Evolutionary conservation across 2,113 vertebrate species (phyloP), one percentile per base, ranked within the genome.

Genomic region (Salvelinus namaycush): DNA sequence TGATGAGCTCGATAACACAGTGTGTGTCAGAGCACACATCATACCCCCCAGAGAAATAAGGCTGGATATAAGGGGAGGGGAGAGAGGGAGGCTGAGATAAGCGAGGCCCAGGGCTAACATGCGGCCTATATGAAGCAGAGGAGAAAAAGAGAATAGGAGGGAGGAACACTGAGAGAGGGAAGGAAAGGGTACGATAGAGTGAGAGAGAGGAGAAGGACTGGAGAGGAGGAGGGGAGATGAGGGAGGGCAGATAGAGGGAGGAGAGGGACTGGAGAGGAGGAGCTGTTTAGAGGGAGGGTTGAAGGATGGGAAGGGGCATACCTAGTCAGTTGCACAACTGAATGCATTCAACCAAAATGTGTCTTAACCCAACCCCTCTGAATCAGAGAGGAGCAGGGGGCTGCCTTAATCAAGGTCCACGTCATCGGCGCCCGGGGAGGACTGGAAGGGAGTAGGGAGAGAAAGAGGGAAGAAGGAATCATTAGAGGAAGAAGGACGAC

Each of bases 41-140:
- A 31, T 48, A 34, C 72, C 84, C 84, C 83, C 80, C 81, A 66
- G 88, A 92, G 85, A 89, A 93, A 92, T 89, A 81, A 88, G 86
- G 16, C 80, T 84, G 69, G 73, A 84, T 82, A 85, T 75, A 85
- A 73, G 76, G 74, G 75, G 69, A 82, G 68, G 39, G 39, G 24
- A 73, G 80, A 83, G 83, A 60, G 66, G 20, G 74, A 69, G 75
- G 77, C 87, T 85, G 81, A 87, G 87, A 86, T 86, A 82, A 20
- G 13, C 75, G 44, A 78, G 78, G 75, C 82, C 79, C 71, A 57
- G 73, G 79, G 84, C 84, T 82, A 82, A 83, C 80, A 82, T 72
- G 73, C 59, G 70, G 86, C 85, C 86, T 81, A 77, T 78, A 84
- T 81, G 88, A 87, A 79, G 84, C 51, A 39, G 18, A 27, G 24